phyloP scores from a whole-genome alignment of 2,888 invertebrate genomes.

The Spilosoma lubricipeda region DNA sequence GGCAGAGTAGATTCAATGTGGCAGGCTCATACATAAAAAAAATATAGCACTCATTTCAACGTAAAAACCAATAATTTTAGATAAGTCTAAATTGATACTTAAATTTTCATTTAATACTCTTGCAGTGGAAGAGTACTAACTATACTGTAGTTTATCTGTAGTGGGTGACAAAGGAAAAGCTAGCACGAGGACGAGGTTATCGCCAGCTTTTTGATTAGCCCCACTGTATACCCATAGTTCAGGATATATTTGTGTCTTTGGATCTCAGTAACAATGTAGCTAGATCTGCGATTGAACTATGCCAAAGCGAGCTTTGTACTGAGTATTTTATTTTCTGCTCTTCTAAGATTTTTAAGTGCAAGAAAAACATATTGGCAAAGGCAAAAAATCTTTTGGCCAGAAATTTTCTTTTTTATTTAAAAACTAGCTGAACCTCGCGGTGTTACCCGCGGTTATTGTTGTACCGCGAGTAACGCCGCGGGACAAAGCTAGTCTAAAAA shows the following conservation, averaged over 20 bases:
- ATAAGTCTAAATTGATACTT: too few relatives aligned
- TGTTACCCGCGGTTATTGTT: too few relatives aligned
- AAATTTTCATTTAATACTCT: slow-evolving; percentile 26
- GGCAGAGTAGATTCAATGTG: too few relatives aligned
- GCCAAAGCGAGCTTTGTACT: slow-evolving; percentile 11
- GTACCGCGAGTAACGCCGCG: too few relatives aligned
- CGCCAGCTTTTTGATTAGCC: slow-evolving; percentile 48
- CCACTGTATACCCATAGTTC: slow-evolving; percentile 28
- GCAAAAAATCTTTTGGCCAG: too few relatives aligned
- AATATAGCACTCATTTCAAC: too few relatives aligned
- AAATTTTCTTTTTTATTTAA: too few relatives aligned
- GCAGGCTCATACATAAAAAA: too few relatives aligned
- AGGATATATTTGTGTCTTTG: slow-evolving; percentile 42
- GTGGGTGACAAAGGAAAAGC: slow-evolving; percentile 40
- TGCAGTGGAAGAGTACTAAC: slow-evolving; percentile 39
- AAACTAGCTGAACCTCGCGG: too few relatives aligned
- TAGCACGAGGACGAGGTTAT: slow-evolving; percentile 30
- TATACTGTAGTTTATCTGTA: slow-evolving; percentile 41
- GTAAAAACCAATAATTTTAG: too few relatives aligned
- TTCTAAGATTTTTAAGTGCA: neutral
- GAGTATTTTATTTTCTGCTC: neutral
- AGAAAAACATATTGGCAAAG: neutral
- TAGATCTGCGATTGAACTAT: slow-evolving; percentile 26
- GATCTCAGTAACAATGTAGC: slow-evolving; percentile 38
- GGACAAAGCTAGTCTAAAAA: too few relatives aligned